Percentiles rank a stretch among this genome's conserved stretches.
Evolutionary conservation across 2,888 invertebrate genomes (phyloP).

Genomic region (Altica lythri): DNA sequence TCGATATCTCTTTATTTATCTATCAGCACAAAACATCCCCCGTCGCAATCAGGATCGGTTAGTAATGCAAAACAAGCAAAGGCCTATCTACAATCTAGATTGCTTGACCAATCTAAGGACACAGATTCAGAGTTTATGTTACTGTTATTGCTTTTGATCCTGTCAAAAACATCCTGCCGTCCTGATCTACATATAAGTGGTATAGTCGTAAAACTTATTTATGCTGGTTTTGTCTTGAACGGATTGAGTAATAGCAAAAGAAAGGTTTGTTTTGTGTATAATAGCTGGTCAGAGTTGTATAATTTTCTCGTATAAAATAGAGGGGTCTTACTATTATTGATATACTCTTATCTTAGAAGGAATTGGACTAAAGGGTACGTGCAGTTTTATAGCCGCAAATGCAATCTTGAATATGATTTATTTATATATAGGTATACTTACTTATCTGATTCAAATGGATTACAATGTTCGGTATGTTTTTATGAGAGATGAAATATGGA

Average conservation of each 20-base stretch:
- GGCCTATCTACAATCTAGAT: constrained; percentile 51
- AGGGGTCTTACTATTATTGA: constrained; percentile 33
- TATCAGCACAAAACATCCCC: constrained; percentile 52
- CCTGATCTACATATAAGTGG: constrained; percentile 44
- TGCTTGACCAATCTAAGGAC: constrained; percentile 54
- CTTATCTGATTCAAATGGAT: constrained; percentile 31
- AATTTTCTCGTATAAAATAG: constrained; percentile 42
- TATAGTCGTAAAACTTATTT: constrained; percentile 49
- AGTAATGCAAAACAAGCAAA: constrained; percentile 48
- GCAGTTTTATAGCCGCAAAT: constrained; percentile 28
- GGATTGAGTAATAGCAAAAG: constrained; percentile 47
- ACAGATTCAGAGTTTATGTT: constrained; percentile 55
- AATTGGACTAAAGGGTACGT: constrained; percentile 34
- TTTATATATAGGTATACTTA: constrained; percentile 28
- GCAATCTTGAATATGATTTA: constrained; percentile 34
- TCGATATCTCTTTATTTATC: constrained; percentile 57
- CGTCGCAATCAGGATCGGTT: constrained; percentile 43
- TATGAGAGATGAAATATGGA: constrained; percentile 25
- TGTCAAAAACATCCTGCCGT: constrained; percentile 55
- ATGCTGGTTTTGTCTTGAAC: constrained; percentile 42
- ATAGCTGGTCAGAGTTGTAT: constrained; percentile 44
- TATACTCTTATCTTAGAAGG: constrained; percentile 37
- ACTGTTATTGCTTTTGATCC: constrained; percentile 55
- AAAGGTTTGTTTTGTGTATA: constrained; percentile 45
- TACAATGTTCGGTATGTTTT: constrained; percentile 19